phyloP scores from a whole-genome alignment of 2,888 invertebrate species.

The Pseudanteris insignis region DNA sequence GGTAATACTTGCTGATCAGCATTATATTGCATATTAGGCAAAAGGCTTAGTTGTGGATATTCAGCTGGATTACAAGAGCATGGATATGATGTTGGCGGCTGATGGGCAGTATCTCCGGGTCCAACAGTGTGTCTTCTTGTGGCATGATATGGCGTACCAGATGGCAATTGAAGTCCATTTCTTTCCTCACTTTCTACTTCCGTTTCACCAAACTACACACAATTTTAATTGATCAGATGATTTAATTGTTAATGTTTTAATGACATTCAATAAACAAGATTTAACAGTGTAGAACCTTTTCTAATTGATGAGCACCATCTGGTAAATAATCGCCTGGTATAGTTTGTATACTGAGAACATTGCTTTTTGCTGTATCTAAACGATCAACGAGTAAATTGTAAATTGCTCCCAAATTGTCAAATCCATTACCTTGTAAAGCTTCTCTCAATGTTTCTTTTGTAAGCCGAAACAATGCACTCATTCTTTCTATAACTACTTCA shows the following conservation, averaged over 20 bases:
- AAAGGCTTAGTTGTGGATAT: conserved; percentile 54
- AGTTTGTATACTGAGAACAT: conserved; percentile 62
- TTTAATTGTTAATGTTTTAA: too few relatives aligned
- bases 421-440: conserved; percentile 83
- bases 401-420: conserved; percentile 94
- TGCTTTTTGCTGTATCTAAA: conserved; percentile 66
- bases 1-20: conserved; percentile 72
- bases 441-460: conserved; percentile 77
- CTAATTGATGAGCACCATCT: conserved; percentile 70
- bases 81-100: conserved; percentile 67
- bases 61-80: conserved; percentile 59
- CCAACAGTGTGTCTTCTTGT: conserved; percentile 92
- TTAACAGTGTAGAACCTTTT: conserved; percentile 68
- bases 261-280: too few relatives aligned
- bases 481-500: conserved; percentile 81
- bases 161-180: conserved; percentile 58
- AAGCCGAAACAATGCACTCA: conserved; percentile 82
- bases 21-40: conserved; percentile 59
- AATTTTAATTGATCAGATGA: too few relatives aligned
- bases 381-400: conserved; percentile 91
- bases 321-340: conserved; percentile 64
- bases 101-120: conserved; percentile 88
- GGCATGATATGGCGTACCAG: conserved; percentile 69
- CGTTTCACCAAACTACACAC: conserved; percentile 67
- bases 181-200: conserved; percentile 66